These are phyloP conservation scores for Rallus limicola DNA, from an alignment of 2,113 vertebrate genomes.

Conservation along the genomic window DNA sequence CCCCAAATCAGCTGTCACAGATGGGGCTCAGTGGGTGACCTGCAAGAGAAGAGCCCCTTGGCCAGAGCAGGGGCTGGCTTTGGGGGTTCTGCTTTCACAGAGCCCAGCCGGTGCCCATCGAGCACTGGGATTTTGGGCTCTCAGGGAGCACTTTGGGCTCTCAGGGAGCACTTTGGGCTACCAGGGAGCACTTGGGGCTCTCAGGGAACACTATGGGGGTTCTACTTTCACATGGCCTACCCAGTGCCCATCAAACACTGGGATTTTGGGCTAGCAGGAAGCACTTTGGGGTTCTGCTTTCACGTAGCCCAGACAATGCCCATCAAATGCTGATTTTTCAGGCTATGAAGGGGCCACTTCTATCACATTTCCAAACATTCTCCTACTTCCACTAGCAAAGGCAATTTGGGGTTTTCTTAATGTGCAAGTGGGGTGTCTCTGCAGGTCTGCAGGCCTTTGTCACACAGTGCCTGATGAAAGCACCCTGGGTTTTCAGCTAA, in stretches of 20 bases:
- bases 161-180: background rate
- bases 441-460: fast-evolving
- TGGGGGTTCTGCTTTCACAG: background rate
- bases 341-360: background rate
- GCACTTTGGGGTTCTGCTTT: no score
- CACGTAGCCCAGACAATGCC: no score
- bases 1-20: fast-evolving
- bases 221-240: no score
- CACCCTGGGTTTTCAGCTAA: background rate
- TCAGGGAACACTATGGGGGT: no score
- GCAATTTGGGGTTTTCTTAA: background rate
- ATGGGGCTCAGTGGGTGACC: fast-evolving
- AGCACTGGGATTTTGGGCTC: no score
- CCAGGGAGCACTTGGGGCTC: no score
- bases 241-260: no score
- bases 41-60: background rate
- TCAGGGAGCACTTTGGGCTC: background rate
- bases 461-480: background rate
- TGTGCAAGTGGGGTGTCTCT: fast-evolving
- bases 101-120: background rate
- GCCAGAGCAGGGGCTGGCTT: background rate
- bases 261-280: no score
- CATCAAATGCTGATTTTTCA: fast-evolving
- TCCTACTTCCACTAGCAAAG: background rate
- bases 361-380: background rate